Percentiles rank a stretch among this genome's conserved stretches.
phyloP scores from a whole-genome alignment of 1,140 invertebrate species.

The Diachasma alloeum region DNA sequence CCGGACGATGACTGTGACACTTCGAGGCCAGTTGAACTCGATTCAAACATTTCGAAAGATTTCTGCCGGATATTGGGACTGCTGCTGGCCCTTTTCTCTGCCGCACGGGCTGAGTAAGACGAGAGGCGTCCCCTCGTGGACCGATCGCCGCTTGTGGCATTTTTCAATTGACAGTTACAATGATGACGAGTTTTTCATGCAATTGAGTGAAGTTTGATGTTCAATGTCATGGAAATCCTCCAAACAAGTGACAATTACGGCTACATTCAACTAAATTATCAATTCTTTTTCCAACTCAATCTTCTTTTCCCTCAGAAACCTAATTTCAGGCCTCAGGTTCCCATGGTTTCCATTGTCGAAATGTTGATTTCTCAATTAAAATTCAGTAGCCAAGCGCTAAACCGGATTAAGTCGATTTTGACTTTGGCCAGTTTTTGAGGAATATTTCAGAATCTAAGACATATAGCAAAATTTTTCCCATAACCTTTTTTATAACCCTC shows the following conservation, averaged over 20 bases:
- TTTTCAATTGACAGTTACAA: neutral
- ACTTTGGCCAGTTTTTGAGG: too few relatives aligned
- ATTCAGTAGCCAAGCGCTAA: too few relatives aligned
- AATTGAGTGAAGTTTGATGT: neutral
- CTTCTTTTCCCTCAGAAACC: too few relatives aligned
- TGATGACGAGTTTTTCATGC: neutral
- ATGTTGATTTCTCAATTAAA: too few relatives aligned
- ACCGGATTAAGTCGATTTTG: too few relatives aligned
- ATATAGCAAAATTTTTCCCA: too few relatives aligned
- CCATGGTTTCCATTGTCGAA: too few relatives aligned
- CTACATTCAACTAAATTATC: neutral
- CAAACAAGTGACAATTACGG: neutral
- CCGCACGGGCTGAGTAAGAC: neutral
- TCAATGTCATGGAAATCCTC: neutral
- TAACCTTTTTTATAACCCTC: too few relatives aligned
- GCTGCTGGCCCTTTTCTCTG: neutral
- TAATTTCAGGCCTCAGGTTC: too few relatives aligned
- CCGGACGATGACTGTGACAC: neutral
- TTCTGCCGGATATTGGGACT: neutral
- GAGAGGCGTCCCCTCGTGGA: neutral
- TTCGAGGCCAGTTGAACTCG: neutral
- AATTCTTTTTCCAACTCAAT: too few relatives aligned
- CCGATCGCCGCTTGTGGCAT: conserved; percentile 21
- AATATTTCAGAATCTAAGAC: too few relatives aligned
- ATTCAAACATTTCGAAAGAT: conserved; percentile 12